Conservation (phyloP, 2,113 vertebrate genomes). For the Hemiscyllium ocellatum region DNA sequence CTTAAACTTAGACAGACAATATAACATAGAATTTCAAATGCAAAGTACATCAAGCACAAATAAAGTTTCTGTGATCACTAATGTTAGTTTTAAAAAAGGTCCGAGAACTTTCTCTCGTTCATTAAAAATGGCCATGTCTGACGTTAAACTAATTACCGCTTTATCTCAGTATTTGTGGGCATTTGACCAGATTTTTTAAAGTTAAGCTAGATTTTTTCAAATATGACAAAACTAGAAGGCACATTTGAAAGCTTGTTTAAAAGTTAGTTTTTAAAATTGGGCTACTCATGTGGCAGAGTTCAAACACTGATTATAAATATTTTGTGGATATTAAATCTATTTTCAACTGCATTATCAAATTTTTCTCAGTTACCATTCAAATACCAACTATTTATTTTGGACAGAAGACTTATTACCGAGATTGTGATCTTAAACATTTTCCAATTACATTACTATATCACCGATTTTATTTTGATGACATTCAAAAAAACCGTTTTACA, state of each 20-base stretch:
- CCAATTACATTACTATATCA: too few relatives aligned
- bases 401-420: too few relatives aligned
- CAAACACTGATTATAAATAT: background rate
- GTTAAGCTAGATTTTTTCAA: background rate
- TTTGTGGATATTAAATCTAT: background rate
- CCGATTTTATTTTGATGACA: too few relatives aligned
- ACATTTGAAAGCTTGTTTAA: background rate
- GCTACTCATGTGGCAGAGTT: background rate
- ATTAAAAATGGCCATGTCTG: background rate
- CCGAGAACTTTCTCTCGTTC: too few relatives aligned
- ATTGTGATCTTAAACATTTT: too few relatives aligned
- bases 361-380: background rate
- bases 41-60: too few relatives aligned
- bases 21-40: too few relatives aligned
- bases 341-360: background rate
- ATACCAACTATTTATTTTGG: background rate
- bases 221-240: background rate
- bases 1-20: too few relatives aligned
- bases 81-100: too few relatives aligned
- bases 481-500: too few relatives aligned
- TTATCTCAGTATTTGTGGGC: background rate
- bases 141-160: background rate
- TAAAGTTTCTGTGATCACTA: too few relatives aligned
- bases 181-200: background rate
- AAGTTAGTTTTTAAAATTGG: background rate